These are phyloP conservation scores for Etheostoma perlongum DNA, from an alignment of 2,797 vertebrate species.

Conservation along the genomic window DNA sequence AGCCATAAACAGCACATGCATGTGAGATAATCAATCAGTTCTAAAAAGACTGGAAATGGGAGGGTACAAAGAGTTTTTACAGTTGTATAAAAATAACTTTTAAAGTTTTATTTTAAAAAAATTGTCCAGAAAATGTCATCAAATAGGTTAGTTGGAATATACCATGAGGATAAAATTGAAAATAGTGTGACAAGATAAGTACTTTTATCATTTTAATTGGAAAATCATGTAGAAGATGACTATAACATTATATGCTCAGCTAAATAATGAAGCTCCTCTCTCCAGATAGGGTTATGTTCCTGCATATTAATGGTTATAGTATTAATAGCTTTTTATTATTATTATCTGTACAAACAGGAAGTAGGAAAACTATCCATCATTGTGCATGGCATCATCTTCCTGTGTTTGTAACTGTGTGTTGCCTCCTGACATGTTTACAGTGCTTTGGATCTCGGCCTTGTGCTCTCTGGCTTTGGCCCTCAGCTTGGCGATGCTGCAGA, in stretches of 20 bases:
- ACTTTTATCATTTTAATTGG: neutral
- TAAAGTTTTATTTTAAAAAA: constrained; percentile 1
- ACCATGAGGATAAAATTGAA: neutral
- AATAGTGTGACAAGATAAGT: neutral
- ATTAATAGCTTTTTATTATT: constrained; percentile 12
- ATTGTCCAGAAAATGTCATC: neutral
- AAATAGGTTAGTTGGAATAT: neutral
- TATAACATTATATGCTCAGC: constrained; percentile 1
- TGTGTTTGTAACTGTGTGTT: constrained; percentile 70
- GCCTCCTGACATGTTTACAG: constrained; percentile 69
- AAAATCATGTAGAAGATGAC: constrained; percentile 2
- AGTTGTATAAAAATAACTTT: neutral
- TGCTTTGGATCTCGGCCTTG: constrained; percentile 83
- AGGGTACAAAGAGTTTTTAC: neutral
- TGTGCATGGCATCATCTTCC: constrained; percentile 56
- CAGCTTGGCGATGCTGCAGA: constrained; percentile 86
- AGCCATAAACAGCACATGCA: neutral
- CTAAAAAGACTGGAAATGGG: neutral
- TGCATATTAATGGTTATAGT: neutral
- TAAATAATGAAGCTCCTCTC: constrained; percentile 31
- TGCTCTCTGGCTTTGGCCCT: constrained; percentile 88
- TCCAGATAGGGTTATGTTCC: neutral
- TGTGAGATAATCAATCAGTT: neutral
- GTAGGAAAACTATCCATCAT: constrained; percentile 65
- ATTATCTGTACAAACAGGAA: constrained; percentile 66